Percentiles rank a stretch among this genome's conserved stretches.
phyloP scores from a whole-genome alignment of 35 echinoderm and acorn worm species.

The Stichopus chloronotus region DNA sequence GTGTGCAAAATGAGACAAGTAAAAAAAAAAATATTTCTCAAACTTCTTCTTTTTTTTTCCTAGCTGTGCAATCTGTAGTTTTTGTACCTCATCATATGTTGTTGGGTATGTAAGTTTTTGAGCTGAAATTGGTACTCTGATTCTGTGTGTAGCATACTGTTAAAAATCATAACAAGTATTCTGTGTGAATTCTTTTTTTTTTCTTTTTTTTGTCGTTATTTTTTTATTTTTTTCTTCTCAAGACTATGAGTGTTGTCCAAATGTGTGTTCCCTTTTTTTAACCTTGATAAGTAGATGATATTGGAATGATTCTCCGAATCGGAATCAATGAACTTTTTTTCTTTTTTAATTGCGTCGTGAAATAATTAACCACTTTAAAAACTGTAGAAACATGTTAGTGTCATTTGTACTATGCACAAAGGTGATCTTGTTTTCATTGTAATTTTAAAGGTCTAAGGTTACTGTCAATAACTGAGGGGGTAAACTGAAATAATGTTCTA shows the following conservation, averaged over 20 bases:
- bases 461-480: too few species aligned
- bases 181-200: conserved; percentile 23
- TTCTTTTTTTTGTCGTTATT: background rate
- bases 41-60: conserved; percentile 36
- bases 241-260: conserved; percentile 27
- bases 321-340: background rate
- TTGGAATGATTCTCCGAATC: background rate
- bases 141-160: conserved; percentile 47
- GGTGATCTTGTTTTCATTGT: too few species aligned
- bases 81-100: conserved; percentile 46
- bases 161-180: conserved; percentile 46
- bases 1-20: conserved; percentile 48
- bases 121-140: conserved; percentile 27
- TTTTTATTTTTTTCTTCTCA: conserved; percentile 14
- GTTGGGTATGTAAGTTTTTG: conserved; percentile 54
- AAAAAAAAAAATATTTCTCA: background rate
- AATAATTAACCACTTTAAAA: background rate
- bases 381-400: background rate
- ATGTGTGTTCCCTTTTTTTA: background rate
- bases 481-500: too few species aligned
- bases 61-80: conserved; percentile 39
- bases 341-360: background rate
- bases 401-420: background rate
- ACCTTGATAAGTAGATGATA: conserved; percentile 42
- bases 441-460: too few species aligned